A percentile compares a stretch with the other conserved stretches of the same genome.
Conservation (phyloP, 53 echinoderm and acorn worm genomes). For the Zoroaster sp. region DNA sequence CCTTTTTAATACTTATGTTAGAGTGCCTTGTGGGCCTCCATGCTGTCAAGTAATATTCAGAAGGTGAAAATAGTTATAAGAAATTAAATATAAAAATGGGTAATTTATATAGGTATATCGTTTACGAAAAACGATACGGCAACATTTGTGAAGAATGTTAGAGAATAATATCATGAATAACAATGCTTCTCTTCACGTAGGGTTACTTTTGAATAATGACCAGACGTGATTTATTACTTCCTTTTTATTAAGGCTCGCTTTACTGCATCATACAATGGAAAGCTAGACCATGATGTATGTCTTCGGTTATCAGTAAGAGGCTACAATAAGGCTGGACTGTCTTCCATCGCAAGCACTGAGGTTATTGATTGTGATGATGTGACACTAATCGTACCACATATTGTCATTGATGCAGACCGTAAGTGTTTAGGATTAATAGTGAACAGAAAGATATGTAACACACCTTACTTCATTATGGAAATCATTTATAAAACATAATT, state of each 20-base stretch:
- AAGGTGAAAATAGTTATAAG: too few species aligned
- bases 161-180: neutral
- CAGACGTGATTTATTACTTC: too few species aligned
- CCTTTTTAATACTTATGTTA: too few species aligned
- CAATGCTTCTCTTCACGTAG: neutral
- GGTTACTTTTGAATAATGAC: neutral
- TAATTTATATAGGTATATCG: too few species aligned
- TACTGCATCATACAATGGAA: neutral
- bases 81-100: too few species aligned
- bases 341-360: conserved; percentile 22
- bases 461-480: neutral
- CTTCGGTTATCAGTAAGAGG: conserved; percentile 30
- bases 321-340: conserved; percentile 58
- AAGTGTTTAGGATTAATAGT: too few species aligned
- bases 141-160: too few species aligned
- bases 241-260: neutral
- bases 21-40: too few species aligned
- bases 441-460: too few species aligned
- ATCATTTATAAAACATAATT: neutral
- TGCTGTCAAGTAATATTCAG: too few species aligned
- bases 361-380: conserved; percentile 45
- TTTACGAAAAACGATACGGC: too few species aligned
- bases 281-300: conserved; percentile 1
- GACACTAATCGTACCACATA: neutral
- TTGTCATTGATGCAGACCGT: conserved; percentile 59